Evolutionary conservation across 2,888 invertebrate genomes (phyloP).

Genomic region (Ormyrus rosae): DNA sequence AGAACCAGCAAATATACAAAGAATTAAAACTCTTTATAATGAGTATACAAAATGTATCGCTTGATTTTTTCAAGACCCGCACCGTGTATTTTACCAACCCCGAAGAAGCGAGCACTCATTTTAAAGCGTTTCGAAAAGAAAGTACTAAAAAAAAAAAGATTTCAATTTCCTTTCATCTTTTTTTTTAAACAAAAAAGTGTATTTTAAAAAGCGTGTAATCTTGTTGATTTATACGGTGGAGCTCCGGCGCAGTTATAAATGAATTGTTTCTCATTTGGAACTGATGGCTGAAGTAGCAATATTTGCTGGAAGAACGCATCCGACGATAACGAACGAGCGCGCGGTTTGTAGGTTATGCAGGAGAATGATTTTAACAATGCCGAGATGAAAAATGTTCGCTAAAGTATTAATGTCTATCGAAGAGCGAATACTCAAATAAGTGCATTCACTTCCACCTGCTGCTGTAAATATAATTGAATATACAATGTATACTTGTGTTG

Average conservation of each 20-base stretch:
- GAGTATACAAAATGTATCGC: slow-evolving; percentile 19
- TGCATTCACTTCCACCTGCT: background rate
- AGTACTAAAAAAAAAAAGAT: too few species aligned
- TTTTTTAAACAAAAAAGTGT: background rate
- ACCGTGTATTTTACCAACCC: slow-evolving; percentile 23
- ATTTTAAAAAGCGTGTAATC: slow-evolving; percentile 15
- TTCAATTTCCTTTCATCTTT: background rate
- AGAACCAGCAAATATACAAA: background rate
- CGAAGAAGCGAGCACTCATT: background rate
- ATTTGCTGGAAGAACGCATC: slow-evolving; percentile 20
- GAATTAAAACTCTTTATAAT: slow-evolving; percentile 34
- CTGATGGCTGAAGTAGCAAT: slow-evolving; percentile 7
- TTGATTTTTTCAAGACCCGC: slow-evolving; percentile 39
- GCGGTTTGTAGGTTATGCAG: background rate
- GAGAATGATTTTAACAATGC: background rate
- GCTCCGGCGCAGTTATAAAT: background rate
- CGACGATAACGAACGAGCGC: background rate
- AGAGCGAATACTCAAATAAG: background rate
- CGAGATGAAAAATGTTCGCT: background rate
- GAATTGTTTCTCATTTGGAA: slow-evolving; percentile 21
- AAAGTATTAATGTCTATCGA: slow-evolving; percentile 15
- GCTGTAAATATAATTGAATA: slow-evolving; percentile 13
- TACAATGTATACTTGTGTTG: slow-evolving; percentile 15
- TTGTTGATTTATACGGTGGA: slow-evolving; percentile 1
- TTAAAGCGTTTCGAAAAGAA: too few species aligned